A percentile compares a stretch with the other conserved stretches of the same genome.
These are phyloP conservation scores for Fabriciana adippe DNA, from an alignment of 2,888 invertebrate species.

Conservation along the genomic window DNA sequence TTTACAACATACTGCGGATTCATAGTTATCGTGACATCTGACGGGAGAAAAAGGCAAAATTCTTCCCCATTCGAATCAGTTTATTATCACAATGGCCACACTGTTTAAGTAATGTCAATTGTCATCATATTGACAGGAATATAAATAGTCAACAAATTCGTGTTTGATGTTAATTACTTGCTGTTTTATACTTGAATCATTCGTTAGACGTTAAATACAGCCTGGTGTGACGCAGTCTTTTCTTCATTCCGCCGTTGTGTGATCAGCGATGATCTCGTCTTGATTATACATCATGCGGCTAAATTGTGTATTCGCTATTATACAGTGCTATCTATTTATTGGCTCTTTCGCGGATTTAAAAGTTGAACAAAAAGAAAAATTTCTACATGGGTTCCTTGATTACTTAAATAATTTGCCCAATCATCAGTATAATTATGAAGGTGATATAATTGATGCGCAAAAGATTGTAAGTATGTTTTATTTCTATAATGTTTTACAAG, in stretches of 20 bases:
- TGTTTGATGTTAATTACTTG: too few species aligned
- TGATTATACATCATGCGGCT: constrained; percentile 55
- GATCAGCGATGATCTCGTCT: constrained; percentile 53
- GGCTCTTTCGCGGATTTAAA: constrained; percentile 56
- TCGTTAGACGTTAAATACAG: constrained; percentile 23
- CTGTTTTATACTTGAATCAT: constrained; percentile 28
- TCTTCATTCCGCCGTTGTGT: constrained; percentile 41
- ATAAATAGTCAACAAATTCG: too few species aligned
- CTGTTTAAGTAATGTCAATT: too few species aligned
- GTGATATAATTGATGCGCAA: constrained; percentile 66
- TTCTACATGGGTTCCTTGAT: constrained; percentile 66
- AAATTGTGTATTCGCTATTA: constrained; percentile 44
- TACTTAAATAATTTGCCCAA: constrained; percentile 75
- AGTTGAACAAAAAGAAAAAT: constrained; percentile 53
- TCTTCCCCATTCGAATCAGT: too few species aligned
- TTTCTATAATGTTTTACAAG: constrained; percentile 34
- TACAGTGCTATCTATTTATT: constrained; percentile 47
- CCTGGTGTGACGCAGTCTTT: constrained; percentile 28
- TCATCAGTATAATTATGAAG: constrained; percentile 70
- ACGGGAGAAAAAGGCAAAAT: too few species aligned
- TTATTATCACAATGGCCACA: too few species aligned
- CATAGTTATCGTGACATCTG: too few species aligned
- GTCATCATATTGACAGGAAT: too few species aligned
- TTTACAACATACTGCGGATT: too few species aligned
- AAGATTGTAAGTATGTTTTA: constrained; percentile 65